Percentiles rank a stretch among this genome's conserved stretches.
Evolutionary conservation across 2,113 vertebrate species (phyloP).

Genomic region (Tragelaphus scriptus): DNA sequence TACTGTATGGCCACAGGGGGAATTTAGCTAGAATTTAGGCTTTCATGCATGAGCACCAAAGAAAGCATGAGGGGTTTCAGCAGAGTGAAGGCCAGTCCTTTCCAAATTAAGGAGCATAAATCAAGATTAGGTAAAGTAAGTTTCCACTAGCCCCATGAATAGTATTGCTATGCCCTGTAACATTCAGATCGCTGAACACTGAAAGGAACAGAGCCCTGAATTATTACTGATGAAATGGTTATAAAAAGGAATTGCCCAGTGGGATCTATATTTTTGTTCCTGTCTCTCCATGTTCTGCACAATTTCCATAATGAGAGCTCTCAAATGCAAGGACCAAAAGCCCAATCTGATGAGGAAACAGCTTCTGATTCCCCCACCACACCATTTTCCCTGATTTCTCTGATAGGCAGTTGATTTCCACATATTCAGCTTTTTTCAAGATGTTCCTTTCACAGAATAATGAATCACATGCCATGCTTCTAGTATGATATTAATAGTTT

Average conservation of each 20-base stretch:
- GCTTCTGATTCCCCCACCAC: slow-evolving; percentile 14
- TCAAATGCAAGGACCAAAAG: slow-evolving; percentile 54
- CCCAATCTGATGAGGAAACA: slow-evolving; percentile 71
- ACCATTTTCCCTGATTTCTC: slow-evolving; percentile 42
- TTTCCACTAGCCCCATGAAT: neutral
- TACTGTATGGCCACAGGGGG: neutral
- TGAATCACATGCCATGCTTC: neutral
- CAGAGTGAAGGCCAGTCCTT: neutral
- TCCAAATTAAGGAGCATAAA: neutral
- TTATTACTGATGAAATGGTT: slow-evolving; percentile 59
- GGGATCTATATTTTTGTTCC: neutral
- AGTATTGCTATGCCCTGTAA: neutral
- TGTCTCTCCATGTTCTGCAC: slow-evolving; percentile 44
- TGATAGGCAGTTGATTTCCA: slow-evolving; percentile 60
- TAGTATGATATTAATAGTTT: neutral
- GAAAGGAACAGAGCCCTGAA: slow-evolving; percentile 59
- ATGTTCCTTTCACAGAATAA: slow-evolving; percentile 38
- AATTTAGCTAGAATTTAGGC: slow-evolving; percentile 17
- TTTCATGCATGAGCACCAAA: neutral
- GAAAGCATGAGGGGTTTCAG: neutral
- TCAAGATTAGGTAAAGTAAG: slow-evolving; percentile 46
- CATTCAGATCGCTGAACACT: neutral
- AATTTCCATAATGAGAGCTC: slow-evolving; percentile 43
- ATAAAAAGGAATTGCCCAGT: slow-evolving; percentile 59
- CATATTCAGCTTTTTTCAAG: neutral